These are phyloP conservation scores for Enteromius viviparus DNA, from an alignment of 2,797 vertebrate genomes.

Conservation along the genomic window DNA sequence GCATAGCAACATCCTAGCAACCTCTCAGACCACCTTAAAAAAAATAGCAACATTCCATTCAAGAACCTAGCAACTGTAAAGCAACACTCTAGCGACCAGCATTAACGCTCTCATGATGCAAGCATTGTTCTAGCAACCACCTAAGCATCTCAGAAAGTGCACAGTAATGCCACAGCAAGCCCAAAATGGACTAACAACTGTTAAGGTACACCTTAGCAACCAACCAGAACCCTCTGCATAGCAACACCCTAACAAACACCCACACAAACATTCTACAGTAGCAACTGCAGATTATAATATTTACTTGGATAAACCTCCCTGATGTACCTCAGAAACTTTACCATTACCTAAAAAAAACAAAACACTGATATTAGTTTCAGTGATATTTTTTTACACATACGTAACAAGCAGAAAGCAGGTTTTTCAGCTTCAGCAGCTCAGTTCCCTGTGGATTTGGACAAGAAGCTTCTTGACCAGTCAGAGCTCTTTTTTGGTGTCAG, in stretches of 20 bases:
- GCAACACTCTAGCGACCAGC: background rate
- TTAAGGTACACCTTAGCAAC: background rate
- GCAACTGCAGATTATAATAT: background rate
- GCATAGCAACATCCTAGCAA: too few relatives aligned
- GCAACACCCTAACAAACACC: background rate
- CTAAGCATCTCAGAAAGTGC: too few relatives aligned
- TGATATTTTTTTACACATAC: background rate
- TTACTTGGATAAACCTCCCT: too few relatives aligned
- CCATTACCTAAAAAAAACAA: too few relatives aligned
- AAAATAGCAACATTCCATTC: background rate
- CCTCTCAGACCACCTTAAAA: background rate
- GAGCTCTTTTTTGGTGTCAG: background rate
- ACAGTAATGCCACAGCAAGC: too few relatives aligned
- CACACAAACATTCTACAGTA: background rate
- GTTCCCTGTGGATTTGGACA: background rate
- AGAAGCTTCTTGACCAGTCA: constrained; percentile 1
- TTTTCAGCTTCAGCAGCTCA: background rate
- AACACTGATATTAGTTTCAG: background rate
- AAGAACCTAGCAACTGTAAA: background rate
- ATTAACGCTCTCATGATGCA: too few relatives aligned
- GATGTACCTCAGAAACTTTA: too few relatives aligned
- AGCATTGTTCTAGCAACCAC: too few relatives aligned
- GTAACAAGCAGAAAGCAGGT: background rate
- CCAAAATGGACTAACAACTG: too few relatives aligned
- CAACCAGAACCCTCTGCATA: background rate